These are phyloP conservation scores for Emys orbicularis DNA, from an alignment of 2,797 vertebrate species.

Conservation along the genomic window DNA sequence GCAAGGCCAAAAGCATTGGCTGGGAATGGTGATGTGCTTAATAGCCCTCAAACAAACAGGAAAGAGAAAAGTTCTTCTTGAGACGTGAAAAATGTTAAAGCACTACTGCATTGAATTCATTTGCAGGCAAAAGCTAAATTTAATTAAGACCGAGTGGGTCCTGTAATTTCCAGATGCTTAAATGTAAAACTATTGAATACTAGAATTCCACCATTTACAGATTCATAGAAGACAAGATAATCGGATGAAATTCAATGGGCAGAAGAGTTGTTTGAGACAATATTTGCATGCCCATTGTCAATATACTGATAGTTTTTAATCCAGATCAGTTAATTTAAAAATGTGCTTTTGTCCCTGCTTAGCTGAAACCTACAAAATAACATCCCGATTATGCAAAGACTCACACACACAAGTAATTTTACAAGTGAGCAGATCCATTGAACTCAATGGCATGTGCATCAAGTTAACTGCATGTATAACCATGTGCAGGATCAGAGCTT, in stretches of 20 bases:
- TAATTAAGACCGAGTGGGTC: background rate
- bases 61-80: background rate
- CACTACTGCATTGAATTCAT: background rate
- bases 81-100: rapidly evolving
- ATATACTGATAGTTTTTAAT: background rate
- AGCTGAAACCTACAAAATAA: background rate
- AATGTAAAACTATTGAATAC: background rate
- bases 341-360: background rate
- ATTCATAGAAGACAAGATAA: background rate
- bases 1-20: background rate
- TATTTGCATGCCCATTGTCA: background rate
- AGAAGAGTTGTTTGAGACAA: background rate
- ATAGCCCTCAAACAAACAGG: background rate
- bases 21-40: background rate
- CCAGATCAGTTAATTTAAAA: background rate
- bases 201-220: background rate
- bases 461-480: background rate
- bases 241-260: background rate
- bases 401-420: background rate
- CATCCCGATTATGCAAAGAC: background rate
- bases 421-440: background rate
- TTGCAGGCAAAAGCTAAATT: background rate
- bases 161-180: background rate
- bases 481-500: background rate
- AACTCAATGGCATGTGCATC: background rate